These are phyloP conservation scores for Microcaecilia unicolor DNA, from an alignment of 2,797 vertebrate genomes.

Conservation along the genomic window DNA sequence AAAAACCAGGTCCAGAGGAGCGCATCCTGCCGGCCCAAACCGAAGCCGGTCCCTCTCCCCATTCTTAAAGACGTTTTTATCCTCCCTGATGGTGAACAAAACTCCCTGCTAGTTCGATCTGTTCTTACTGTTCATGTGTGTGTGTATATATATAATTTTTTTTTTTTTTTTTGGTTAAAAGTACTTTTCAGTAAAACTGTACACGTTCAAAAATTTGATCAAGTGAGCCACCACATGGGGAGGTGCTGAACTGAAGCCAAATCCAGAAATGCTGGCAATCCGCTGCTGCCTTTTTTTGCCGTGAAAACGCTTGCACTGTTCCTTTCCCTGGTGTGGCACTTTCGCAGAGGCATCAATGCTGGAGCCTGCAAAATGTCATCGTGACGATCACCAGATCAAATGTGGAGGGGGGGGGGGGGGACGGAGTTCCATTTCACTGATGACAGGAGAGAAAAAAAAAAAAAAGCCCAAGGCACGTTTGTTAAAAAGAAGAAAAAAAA, in stretches of 20 bases:
- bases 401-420: background rate
- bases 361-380: conserved; percentile 18
- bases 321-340: too few relatives aligned
- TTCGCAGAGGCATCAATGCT: background rate
- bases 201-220: conserved; percentile 69
- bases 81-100: background rate
- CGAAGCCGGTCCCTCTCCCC: conserved; percentile 56
- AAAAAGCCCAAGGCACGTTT: too few relatives aligned
- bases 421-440: too few relatives aligned
- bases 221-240: conserved; percentile 58
- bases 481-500: too few relatives aligned
- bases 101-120: conserved; percentile 42
- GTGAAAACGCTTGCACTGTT: too few relatives aligned
- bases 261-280: conserved; percentile 25
- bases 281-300: too few relatives aligned
- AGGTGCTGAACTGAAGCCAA: conserved; percentile 59
- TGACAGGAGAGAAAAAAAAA: too few relatives aligned
- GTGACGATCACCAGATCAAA: conserved; percentile 9
- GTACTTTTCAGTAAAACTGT: conserved; percentile 81
- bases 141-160: conserved; percentile 3
- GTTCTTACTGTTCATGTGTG: conserved; percentile 25
- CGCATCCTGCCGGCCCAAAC: conserved; percentile 26
- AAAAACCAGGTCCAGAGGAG: conserved; percentile 58
- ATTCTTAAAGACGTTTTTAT: conserved; percentile 37
- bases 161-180: conserved; percentile 44